Percentiles rank a stretch among this genome's conserved stretches.
These are phyloP conservation scores for Erynnis tages DNA, from an alignment of 2,888 invertebrate species.

Conservation along the genomic window DNA sequence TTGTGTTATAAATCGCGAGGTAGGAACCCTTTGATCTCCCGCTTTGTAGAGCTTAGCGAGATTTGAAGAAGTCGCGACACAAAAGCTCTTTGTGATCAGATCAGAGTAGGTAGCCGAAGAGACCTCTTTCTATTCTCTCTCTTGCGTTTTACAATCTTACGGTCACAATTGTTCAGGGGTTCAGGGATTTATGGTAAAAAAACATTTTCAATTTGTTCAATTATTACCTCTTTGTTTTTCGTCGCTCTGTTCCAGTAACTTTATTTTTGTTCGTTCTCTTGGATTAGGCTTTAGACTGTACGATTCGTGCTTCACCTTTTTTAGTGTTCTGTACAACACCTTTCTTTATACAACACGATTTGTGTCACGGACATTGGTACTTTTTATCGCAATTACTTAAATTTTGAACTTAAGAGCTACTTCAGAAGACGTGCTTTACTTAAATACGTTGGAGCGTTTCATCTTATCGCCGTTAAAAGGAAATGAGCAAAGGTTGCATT, in stretches of 20 bases:
- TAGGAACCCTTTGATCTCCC: constrained; percentile 13
- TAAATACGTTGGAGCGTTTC: constrained; percentile 19
- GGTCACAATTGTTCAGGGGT: constrained; percentile 1
- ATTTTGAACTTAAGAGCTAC: constrained; percentile 13
- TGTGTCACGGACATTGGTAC: background rate
- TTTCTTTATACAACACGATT: background rate
- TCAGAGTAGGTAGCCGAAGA: constrained; percentile 35
- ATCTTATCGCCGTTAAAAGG: constrained; percentile 29
- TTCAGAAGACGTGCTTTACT: constrained; percentile 18
- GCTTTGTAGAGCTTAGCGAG: constrained; percentile 36
- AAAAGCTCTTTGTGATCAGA: constrained; percentile 40
- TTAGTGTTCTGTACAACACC: background rate
- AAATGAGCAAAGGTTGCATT: constrained; percentile 38
- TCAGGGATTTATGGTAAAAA: background rate
- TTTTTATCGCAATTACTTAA: constrained; percentile 32
- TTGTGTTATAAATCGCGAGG: constrained; percentile 15
- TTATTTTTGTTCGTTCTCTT: too few species aligned
- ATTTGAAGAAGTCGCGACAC: constrained; percentile 41
- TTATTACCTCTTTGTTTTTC: too few species aligned
- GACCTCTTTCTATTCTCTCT: constrained; percentile 40
- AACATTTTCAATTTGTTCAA: background rate
- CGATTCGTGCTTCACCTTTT: too few species aligned
- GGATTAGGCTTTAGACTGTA: too few species aligned
- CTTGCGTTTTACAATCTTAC: constrained; percentile 37
- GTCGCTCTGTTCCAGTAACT: too few species aligned